Evolutionary conservation across 1,140 invertebrate genomes (phyloP), one percentile per base, ranked within the genome.

Genomic region (Brachionus koreanus): DNA sequence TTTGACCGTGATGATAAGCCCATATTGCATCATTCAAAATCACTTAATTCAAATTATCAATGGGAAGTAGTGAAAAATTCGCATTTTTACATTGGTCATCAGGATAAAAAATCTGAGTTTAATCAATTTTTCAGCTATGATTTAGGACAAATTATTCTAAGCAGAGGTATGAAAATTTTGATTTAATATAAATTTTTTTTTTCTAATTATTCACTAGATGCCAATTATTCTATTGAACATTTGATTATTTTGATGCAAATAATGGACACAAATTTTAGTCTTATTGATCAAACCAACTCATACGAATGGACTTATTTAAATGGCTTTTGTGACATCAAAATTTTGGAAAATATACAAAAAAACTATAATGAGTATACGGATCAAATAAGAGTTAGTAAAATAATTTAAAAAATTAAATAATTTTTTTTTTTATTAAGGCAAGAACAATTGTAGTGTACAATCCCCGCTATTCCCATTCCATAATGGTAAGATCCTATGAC

Each of bases 271-370:
- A 79, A 65, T 43, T 42, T 79, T 61, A 42, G 35, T 42, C 19
- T 42, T n/a, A 79, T 79, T 25, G 76, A 79, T 10, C 33, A 79
- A 35, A 79, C 37, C 10, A 57, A 33, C 39, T 61, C 29, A 2
- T 79, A 61, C 33, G 76, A 79, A 2, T 79, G 76, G 76, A 52
- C 13, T 12, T 63, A 61, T 61, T 61, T 79, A 13, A 79, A 79
- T 35, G 61, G 76, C n/a, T 79, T 39, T 12, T 65, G 61, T 65
- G 61, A 65, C n/a, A 65, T 79, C 29, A 37, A 79, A 61, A 49
- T 65, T 23, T 42, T 79, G n/a, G 76, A 79, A 65, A 57, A 61
- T 57, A 79, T 79, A 9, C 29, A 79, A 79, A 79, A 79, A 37
- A 79, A 79, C 9, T 57, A 13, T 25, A 79, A 79, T 29, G 76